Evolutionary conservation across 1,140 invertebrate genomes (phyloP).

Genomic region (Trachelipus rathkii): DNA sequence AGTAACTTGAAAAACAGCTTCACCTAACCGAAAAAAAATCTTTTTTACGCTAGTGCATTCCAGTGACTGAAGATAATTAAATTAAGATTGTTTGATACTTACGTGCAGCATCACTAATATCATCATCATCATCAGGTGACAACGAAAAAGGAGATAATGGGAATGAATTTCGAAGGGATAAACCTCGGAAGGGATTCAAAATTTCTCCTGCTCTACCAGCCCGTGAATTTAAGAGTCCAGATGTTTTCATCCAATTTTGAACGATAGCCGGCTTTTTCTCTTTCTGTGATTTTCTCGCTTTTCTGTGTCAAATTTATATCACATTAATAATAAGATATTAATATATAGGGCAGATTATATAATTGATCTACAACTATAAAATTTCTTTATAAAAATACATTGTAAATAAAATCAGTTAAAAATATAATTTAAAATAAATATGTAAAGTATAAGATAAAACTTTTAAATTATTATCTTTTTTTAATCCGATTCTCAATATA

Average conservation of each 20-base stretch:
- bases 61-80: not conserved
- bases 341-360: too few species aligned
- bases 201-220: constrained; percentile 54
- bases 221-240: constrained; percentile 49
- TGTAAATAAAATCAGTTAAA: too few species aligned
- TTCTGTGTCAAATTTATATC: constrained; percentile 22
- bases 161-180: constrained; percentile 51
- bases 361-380: too few species aligned
- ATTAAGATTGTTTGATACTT: not conserved
- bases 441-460: too few species aligned
- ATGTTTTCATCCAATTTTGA: constrained; percentile 3
- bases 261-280: constrained; percentile 37
- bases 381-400: too few species aligned
- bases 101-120: constrained; percentile 21
- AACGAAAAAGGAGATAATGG: constrained; percentile 52
- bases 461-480: too few species aligned
- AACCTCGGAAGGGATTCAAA: constrained; percentile 55
- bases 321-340: not conserved
- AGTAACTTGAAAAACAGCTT: too few species aligned
- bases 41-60: too few species aligned
- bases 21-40: too few species aligned
- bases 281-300: constrained; percentile 30
- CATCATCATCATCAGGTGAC: constrained; percentile 45
- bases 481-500: too few species aligned
- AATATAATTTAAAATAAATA: too few species aligned